Conservation (phyloP, 2,888 invertebrate genomes). For the Steromphala cineraria region DNA sequence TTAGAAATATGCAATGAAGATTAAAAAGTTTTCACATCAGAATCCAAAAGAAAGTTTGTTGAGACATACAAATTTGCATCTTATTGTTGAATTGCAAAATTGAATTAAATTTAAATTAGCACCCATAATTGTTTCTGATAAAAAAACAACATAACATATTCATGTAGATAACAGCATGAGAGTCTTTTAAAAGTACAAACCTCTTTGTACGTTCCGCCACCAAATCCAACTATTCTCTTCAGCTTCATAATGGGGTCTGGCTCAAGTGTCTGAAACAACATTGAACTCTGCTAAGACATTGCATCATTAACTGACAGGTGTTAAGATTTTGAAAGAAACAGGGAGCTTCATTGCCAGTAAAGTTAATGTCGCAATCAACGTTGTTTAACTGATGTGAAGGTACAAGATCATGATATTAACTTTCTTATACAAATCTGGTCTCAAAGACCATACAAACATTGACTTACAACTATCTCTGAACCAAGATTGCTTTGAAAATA, state of each 20-base stretch:
- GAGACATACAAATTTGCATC: too few species aligned
- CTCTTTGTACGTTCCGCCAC: slow-evolving; percentile 68
- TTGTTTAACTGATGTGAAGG: background rate
- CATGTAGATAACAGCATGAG: too few species aligned
- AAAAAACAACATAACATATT: background rate
- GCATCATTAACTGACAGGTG: background rate
- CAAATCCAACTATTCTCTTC: slow-evolving; percentile 73
- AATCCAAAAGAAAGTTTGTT: too few species aligned
- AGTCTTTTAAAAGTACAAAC: slow-evolving; percentile 46
- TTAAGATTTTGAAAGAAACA: background rate
- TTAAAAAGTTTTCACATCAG: too few species aligned
- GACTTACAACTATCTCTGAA: too few species aligned
- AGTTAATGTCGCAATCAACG: background rate
- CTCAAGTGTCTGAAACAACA: slow-evolving; percentile 58
- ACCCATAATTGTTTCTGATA: background rate
- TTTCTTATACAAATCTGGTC: too few species aligned
- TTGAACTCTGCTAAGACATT: background rate
- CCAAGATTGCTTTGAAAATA: too few species aligned
- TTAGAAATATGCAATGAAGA: too few species aligned
- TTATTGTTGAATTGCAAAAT: too few species aligned
- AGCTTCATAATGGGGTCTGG: slow-evolving; percentile 73
- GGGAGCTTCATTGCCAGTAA: background rate
- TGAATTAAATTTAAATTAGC: too few species aligned
- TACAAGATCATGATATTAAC: background rate
- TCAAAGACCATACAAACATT: too few species aligned